Conservation (phyloP, 2,113 vertebrate genomes). For the Synchiropus splendidus region DNA sequence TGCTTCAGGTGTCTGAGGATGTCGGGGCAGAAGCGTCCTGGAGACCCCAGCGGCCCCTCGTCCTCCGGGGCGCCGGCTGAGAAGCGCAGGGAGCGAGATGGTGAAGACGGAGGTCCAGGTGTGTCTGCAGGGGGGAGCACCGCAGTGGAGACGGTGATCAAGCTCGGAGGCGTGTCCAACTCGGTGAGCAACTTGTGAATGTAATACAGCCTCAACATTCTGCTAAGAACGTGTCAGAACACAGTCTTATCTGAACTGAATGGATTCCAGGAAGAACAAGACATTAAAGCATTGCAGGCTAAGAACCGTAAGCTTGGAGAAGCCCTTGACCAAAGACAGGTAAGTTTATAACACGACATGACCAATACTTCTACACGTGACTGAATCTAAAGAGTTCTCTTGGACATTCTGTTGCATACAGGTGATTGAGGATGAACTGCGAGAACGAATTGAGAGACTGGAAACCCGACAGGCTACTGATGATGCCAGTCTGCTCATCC, state of each 20-base stretch:
- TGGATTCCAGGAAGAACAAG: slow-evolving; percentile 83
- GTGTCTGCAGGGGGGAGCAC: slow-evolving; percentile 70
- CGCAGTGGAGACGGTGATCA: slow-evolving; percentile 92
- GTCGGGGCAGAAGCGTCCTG: slow-evolving; percentile 82
- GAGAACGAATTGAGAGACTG: slow-evolving; percentile 87
- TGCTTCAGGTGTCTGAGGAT: slow-evolving; percentile 57
- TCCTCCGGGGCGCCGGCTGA: slow-evolving; percentile 75
- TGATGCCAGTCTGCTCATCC: slow-evolving; percentile 87
- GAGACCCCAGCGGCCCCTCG: slow-evolving; percentile 69
- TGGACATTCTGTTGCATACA: slow-evolving; percentile 42
- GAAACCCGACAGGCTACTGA: slow-evolving; percentile 93
- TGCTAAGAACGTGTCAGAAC: background rate
- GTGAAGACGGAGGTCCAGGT: slow-evolving; percentile 62
- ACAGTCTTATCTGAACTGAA: background rate
- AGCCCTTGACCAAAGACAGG: slow-evolving; percentile 84
- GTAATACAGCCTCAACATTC: background rate
- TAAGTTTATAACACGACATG: slow-evolving; percentile 3
- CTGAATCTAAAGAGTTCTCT: no score
- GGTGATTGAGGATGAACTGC: slow-evolving; percentile 89
- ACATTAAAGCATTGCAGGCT: slow-evolving; percentile 85
- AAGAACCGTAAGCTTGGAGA: slow-evolving; percentile 93
- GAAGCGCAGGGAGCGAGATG: slow-evolving; percentile 83
- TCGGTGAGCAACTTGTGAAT: slow-evolving; percentile 58
- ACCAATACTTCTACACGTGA: no score
- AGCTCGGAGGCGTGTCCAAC: slow-evolving; percentile 89